Conservation (phyloP, 1,140 invertebrate species). For the Kradibia gibbosae region DNA sequence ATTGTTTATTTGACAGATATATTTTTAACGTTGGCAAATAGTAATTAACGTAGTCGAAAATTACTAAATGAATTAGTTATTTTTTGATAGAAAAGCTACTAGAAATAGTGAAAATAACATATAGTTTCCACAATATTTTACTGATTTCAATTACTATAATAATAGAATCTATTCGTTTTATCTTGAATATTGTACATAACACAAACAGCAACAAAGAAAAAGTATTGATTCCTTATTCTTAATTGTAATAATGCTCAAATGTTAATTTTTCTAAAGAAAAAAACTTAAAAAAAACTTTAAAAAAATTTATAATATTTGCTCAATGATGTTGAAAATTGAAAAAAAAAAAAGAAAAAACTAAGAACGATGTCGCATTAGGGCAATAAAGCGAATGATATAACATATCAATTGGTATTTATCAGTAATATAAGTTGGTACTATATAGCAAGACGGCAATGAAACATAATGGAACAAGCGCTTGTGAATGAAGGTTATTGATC, state of each 20-base stretch:
- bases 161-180: not conserved
- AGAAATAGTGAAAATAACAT: not conserved
- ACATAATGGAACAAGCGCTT: constrained; percentile 18
- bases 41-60: too few relatives aligned
- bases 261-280: too few relatives aligned
- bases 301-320: too few relatives aligned
- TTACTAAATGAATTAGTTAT: too few relatives aligned
- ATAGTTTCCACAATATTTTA: not conserved
- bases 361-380: not conserved
- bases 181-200: not conserved
- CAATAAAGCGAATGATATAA: not conserved
- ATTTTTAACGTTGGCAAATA: too few relatives aligned
- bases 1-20: too few relatives aligned
- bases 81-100: too few relatives aligned
- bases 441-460: not conserved
- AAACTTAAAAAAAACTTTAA: too few relatives aligned
- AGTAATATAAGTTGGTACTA: not conserved
- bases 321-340: too few relatives aligned
- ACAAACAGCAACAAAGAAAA: too few relatives aligned
- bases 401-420: not conserved
- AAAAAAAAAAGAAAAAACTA: not conserved
- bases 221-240: too few relatives aligned
- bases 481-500: constrained; percentile 32
- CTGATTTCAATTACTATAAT: not conserved
- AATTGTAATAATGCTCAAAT: too few relatives aligned